Base-by-base conservation (phyloP, 2,113 vertebrate species). In the Lepisosteus oculatus region DNA sequence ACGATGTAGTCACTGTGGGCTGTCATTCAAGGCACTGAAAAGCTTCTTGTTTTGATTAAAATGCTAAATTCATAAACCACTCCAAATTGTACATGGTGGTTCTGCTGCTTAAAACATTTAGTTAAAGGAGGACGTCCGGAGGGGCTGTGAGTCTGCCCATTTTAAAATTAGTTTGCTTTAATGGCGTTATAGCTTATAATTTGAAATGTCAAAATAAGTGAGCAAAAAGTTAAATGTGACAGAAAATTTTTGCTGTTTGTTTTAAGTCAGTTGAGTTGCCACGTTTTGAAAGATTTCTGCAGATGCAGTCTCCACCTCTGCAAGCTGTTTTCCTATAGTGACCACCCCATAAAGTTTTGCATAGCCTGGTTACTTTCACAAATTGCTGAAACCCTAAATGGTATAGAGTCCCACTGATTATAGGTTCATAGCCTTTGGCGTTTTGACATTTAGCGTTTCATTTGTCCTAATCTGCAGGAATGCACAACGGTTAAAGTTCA, bases 401-500 rank as follows among this genome's bases (percentile, higher is more conserved):
- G 56, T n/a, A 59, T 6, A 59, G n/a, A 12, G 3, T 11, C n/a
- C 56, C n/a, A 12, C 56, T 59, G 56, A 59, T 59, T n/a, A 59
- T 59, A n/a, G 76, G 76, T 77, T 64, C 78, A 68, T 57, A 54
- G 75, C 79, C 77, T 56, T 73, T 42, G 68, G 61, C 79, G 78
- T 85, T 73, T 77, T 74, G 68, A 67, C 67, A 42, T 74, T 87
- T 80, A 76, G 59, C 54, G 45, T 42, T 56, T 67, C 29, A 17
- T 63, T 62, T 74, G 51, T 76, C 72, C 61, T 78, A 83, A 87
- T 88, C 82, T 80, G 76, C 71, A 69, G 79, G 85, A 89, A 87
- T 87, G 83, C 78, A 67, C 68, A n/a, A 54, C 62, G 82, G 83
- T 77, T 85, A 87, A 86, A 85, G 87, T 90, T 90, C 85, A 88